Percentiles rank a stretch among this genome's conserved stretches.
These are phyloP conservation scores for Lycaon pictus DNA, from an alignment of 2,113 vertebrate species.

Conservation along the genomic window DNA sequence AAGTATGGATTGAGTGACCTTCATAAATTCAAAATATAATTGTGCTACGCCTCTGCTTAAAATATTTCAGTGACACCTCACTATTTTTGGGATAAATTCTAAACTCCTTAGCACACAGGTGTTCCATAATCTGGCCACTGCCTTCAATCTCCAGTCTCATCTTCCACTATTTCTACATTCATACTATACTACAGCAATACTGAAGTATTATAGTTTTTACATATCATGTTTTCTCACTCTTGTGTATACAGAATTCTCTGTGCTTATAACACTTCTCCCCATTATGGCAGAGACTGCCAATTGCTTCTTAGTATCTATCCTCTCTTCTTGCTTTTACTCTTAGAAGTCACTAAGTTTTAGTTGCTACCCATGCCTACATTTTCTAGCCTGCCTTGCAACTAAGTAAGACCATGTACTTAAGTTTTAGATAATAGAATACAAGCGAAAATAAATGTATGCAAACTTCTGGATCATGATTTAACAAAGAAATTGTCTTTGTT, in stretches of 20 bases:
- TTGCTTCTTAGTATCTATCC: background rate
- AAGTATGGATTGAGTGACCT: background rate
- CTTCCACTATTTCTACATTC: background rate
- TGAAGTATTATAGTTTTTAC: background rate
- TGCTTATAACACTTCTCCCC: background rate
- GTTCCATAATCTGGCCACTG: background rate
- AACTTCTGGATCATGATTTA: background rate
- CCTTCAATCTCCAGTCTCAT: slow-evolving; percentile 9
- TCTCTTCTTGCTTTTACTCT: slow-evolving; percentile 9
- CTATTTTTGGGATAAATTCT: background rate
- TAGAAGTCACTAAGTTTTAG: background rate
- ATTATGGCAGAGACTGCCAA: background rate
- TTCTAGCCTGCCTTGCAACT: background rate
- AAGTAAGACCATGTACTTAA: background rate
- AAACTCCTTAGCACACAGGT: background rate
- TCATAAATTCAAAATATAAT: slow-evolving; percentile 43
- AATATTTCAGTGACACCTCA: slow-evolving; percentile 16
- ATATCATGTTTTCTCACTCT: background rate
- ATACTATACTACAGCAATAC: background rate
- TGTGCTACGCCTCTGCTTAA: background rate
- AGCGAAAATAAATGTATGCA: background rate
- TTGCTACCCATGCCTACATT: background rate
- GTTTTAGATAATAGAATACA: slow-evolving; percentile 21
- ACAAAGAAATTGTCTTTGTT: background rate
- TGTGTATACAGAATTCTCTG: background rate